Base-by-base conservation (phyloP, 2,888 invertebrate species). In the Tinea pellionella region DNA sequence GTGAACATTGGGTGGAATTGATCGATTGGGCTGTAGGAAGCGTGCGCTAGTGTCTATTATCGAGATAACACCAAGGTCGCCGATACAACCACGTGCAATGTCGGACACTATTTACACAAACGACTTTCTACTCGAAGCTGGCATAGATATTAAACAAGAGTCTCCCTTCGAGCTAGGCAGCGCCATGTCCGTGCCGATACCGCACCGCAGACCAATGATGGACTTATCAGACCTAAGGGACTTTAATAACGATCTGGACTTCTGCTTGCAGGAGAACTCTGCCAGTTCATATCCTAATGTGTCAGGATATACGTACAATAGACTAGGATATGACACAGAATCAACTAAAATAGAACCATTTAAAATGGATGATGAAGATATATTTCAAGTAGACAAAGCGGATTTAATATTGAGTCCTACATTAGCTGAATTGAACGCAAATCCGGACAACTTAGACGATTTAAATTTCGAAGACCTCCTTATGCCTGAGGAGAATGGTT, bases 401-500 rank as follows among this genome's bases (percentile, higher is more conserved):
- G 96, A 96, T 80, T 88, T 94, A 63, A 93, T 96, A 67, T 92
- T 94, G 77, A 91, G 94, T 2, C 93, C 95, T 0, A 95, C 95
- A 63, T 87, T 96, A 61, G 94, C 95, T 0, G 96, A 96, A 74
- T 79, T 96, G 59, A 95, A 95, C 80, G 93, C 94, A 15, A 95
- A 95, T 68, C 95, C 95, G 64, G 95, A 96, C 65, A 93, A 92
- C 37, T 75, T 94, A 61, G 94, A 94, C 71, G 95, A 95, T 78
- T 89, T 96, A 64, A 96, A 94, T 78, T 94, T 96, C 76, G 96
- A 96, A 74, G 96, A 96, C 75, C 81, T 96, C 56, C 79, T 94
- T 15, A 75, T 94, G 65, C 93, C 94, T 0, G 92, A 92, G 68
- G 94, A 93, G 69, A 89, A 81, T 73, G 88, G 86, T 19, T 90